These are phyloP conservation scores for Plebejus melissa DNA, from an alignment of 2,888 invertebrate species.

Conservation along the genomic window DNA sequence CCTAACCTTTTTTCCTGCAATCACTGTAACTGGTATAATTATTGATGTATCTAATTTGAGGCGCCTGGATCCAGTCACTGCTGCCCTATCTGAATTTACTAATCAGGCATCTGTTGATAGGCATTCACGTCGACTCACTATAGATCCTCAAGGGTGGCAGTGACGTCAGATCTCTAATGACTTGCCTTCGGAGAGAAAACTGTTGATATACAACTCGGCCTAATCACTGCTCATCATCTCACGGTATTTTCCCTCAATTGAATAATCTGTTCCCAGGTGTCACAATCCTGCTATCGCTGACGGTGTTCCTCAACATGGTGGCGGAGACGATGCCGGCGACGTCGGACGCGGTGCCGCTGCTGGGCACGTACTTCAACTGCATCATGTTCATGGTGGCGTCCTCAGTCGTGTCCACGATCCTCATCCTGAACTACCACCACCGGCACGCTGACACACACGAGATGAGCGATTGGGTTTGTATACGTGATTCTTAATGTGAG, in stretches of 20 bases:
- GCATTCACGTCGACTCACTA: background rate
- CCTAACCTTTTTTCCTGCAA: background rate
- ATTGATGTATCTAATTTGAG: background rate
- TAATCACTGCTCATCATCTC: background rate
- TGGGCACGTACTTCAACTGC: constrained; percentile 98
- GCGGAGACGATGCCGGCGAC: constrained; percentile 99
- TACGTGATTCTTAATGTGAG: background rate
- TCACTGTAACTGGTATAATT: background rate
- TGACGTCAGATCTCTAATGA: too few species aligned
- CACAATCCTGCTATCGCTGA: constrained; percentile 97
- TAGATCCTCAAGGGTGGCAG: too few species aligned
- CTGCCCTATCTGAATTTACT: background rate
- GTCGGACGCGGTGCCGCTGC: constrained; percentile 93
- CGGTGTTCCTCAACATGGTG: constrained; percentile 98
- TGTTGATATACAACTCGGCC: background rate
- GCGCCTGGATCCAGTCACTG: background rate
- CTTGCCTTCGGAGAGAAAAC: too few species aligned
- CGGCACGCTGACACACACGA: constrained; percentile 97
- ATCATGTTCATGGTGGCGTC: constrained; percentile 99
- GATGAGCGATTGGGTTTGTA: constrained; percentile 96
- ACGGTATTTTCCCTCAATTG: constrained; percentile 21
- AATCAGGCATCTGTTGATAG: background rate
- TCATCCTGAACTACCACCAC: constrained; percentile 98
- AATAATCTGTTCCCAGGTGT: constrained; percentile 82
- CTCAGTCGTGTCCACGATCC: constrained; percentile 97